Percentiles rank a stretch among this genome's conserved stretches.
These are phyloP conservation scores for Pterostichus madidus DNA, from an alignment of 2,888 invertebrate genomes.

Conservation along the genomic window DNA sequence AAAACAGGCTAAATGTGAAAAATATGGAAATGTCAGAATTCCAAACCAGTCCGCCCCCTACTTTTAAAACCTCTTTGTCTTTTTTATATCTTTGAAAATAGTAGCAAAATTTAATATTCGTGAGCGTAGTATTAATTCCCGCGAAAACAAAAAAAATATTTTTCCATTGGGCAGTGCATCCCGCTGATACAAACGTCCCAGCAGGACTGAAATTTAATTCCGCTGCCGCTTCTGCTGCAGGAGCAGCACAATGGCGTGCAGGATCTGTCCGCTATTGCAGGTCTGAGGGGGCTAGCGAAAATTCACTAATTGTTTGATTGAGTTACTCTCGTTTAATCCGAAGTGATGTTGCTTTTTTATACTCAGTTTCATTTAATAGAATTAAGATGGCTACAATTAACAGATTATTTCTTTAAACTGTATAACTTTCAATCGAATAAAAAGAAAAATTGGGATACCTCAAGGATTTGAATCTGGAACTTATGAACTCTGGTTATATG, in stretches of 20 bases:
- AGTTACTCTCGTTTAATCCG: slow-evolving; percentile 10
- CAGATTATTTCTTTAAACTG: no score
- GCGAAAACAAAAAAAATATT: not conserved
- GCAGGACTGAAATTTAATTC: slow-evolving; percentile 25
- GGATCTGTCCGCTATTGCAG: not conserved
- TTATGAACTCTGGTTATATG: no score
- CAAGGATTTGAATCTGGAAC: no score
- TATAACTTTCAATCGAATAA: no score
- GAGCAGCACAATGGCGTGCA: not conserved
- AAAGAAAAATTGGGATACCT: no score
- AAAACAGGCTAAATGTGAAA: slow-evolving; percentile 69
- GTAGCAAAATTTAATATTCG: slow-evolving; percentile 53
- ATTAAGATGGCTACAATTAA: no score
- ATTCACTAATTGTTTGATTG: slow-evolving; percentile 32
- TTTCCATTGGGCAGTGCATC: not conserved
- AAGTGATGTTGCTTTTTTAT: not conserved
- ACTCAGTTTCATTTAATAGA: not conserved
- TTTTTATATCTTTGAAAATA: slow-evolving; percentile 47
- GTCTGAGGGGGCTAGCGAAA: not conserved
- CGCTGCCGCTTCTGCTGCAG: slow-evolving; percentile 7
- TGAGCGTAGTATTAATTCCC: slow-evolving; percentile 38
- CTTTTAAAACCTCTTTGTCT: slow-evolving; percentile 45
- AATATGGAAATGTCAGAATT: slow-evolving; percentile 72
- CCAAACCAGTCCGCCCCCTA: slow-evolving; percentile 67
- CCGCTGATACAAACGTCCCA: slow-evolving; percentile 36